These are phyloP conservation scores for Megaceryle torquata DNA, from an alignment of 2,113 vertebrate species.

Conservation along the genomic window DNA sequence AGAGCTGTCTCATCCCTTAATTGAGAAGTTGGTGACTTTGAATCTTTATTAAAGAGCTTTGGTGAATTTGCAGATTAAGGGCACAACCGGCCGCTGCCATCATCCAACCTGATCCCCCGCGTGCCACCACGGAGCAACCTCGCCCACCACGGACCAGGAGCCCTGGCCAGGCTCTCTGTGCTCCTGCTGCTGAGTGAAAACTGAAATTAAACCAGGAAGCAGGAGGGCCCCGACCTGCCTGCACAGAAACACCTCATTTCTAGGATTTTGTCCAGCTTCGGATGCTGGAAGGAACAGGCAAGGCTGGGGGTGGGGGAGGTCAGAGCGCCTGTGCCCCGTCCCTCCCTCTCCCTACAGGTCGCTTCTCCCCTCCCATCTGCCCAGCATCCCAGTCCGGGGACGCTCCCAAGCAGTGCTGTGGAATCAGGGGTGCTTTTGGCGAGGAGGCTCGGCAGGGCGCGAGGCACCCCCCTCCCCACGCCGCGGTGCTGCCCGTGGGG, in stretches of 20 bases:
- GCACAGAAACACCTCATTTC: background rate
- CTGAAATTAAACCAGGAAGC: background rate
- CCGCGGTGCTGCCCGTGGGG: background rate
- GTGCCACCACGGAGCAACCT: background rate
- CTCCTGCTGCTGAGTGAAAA: background rate
- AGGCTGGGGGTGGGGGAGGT: background rate
- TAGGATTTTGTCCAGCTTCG: background rate
- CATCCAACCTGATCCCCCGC: background rate
- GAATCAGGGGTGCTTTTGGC: background rate
- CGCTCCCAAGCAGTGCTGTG: background rate
- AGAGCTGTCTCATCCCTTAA: slow-evolving; percentile 56
- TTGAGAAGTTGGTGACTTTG: slow-evolving; percentile 55
- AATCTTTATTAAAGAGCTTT: slow-evolving; percentile 56
- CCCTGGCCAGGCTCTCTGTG: background rate
- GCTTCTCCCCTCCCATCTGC: background rate
- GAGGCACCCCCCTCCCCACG: background rate
- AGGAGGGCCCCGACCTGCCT: background rate
- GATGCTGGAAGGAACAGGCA: background rate
- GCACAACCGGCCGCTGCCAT: background rate
- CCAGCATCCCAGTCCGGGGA: fast-evolving
- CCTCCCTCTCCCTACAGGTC: background rate
- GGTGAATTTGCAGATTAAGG: slow-evolving; percentile 35
- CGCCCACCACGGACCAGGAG: fast-evolving
- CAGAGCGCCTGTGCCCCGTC: fast-evolving
- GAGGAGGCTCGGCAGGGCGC: background rate